phyloP scores from a whole-genome alignment of 2,888 invertebrate species.

The Tipula vernalis region DNA sequence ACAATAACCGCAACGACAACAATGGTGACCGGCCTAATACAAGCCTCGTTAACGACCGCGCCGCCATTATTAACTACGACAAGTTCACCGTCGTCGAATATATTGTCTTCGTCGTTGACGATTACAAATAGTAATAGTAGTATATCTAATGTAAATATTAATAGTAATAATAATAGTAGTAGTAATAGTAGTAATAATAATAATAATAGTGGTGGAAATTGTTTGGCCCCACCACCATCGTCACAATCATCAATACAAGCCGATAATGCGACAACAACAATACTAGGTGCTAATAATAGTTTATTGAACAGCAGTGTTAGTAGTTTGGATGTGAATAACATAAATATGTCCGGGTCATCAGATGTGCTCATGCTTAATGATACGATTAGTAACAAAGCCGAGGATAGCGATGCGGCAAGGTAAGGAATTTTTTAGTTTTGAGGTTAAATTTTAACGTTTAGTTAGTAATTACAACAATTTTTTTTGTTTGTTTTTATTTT shows the following conservation, averaged over 20 bases:
- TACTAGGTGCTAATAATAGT: background rate
- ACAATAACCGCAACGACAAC: slow-evolving; percentile 11
- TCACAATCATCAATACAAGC: slow-evolving; percentile 18
- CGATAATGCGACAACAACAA: slow-evolving; percentile 18
- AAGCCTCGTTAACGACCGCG: background rate
- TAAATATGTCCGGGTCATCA: background rate
- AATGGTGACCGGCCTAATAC: background rate
- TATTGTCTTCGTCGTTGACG: background rate
- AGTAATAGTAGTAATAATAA: background rate
- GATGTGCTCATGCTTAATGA: background rate
- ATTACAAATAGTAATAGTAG: background rate
- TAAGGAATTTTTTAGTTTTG: background rate
- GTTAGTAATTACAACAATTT: background rate
- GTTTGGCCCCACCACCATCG: background rate
- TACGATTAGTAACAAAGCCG: background rate
- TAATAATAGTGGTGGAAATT: background rate
- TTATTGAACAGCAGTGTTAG: background rate
- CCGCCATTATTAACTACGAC: background rate
- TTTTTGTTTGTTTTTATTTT: slow-evolving; percentile 14
- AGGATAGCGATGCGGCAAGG: background rate
- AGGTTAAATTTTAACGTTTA: background rate
- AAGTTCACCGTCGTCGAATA: background rate
- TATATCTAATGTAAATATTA: background rate
- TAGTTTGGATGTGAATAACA: background rate
- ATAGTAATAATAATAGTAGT: background rate